Evolutionary conservation across 2,797 vertebrate genomes (phyloP), one percentile per base, ranked within the genome.

Genomic region (Melanotaenia maccullochi): DNA sequence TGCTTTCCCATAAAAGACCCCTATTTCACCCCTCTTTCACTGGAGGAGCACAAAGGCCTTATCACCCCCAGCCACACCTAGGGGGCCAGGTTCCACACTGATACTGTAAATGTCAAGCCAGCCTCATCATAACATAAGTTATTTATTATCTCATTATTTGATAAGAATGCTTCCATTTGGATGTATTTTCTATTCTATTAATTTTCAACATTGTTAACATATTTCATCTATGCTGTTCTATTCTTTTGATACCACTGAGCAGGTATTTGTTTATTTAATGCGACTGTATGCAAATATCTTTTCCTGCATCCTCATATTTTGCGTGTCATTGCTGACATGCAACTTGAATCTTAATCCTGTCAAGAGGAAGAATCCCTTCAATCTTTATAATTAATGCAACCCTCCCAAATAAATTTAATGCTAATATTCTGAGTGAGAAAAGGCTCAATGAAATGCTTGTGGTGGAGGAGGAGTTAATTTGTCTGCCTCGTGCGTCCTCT

Each of bases 141-240:
- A 95, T 95, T 95, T 95, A 95, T 94, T 93, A 95, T 93, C 87
- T 94, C 92, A 94, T 95, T 94, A 95, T 93, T 92, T 95, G 94
- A 95, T 95, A 95, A 95, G 93, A 90, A 89, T 85, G 93, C 90
- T 93, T 93, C 90, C 82, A 93, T 92, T 94, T 90, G 90, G 88
- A 83, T 90, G 91, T 90, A 78, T 93, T 91, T 92, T 88, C 84
- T 93, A 78, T 92, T 93, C 85, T 90, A 93, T 92, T 93, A 92
- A 93, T 93, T 93, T 91, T 87, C 82, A 82, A 83, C 90, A 88
- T 84, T 87, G 89, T 92, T 90, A 92, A 91, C 89, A 90, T 90
- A 92, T 92, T 92, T 92, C 78, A 92, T 92, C 87, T 84, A 59
- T 4, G 54, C 52, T 52, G 56, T 87, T 90, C 65, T 81, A 71